These are phyloP conservation scores for silkworm (Bombyx mori) DNA, from an alignment of 1,140 invertebrate species.

Conservation along the genomic window ASM3026992v2 NC_085134.1:10008501-10009000, in stretches of 20 bases:
- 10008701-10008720: constrained; percentile 49
- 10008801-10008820: too few species aligned
- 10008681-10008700: background rate
- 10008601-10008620: too few species aligned
- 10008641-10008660: too few species aligned
- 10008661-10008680: too few species aligned
- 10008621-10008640: too few species aligned
- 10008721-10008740: constrained; percentile 58
- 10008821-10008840: constrained; percentile 15
- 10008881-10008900: constrained; percentile 50
- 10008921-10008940: constrained; percentile 18
- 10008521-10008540: too few species aligned
- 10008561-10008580: too few species aligned
- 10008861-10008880: constrained; percentile 22
- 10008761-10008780: constrained; percentile 6
- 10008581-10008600: too few species aligned
- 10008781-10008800: too few species aligned
- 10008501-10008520: too few species aligned
- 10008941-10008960: constrained; percentile 10
- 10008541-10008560: too few species aligned
- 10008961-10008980: constrained; percentile 6
- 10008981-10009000: background rate
- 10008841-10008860: constrained; percentile 23
- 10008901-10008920: constrained; percentile 34
- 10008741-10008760: constrained; percentile 57